These are phyloP conservation scores for Eupithecia insigniata DNA, from an alignment of 2,888 invertebrate genomes.

Conservation along the genomic window DNA sequence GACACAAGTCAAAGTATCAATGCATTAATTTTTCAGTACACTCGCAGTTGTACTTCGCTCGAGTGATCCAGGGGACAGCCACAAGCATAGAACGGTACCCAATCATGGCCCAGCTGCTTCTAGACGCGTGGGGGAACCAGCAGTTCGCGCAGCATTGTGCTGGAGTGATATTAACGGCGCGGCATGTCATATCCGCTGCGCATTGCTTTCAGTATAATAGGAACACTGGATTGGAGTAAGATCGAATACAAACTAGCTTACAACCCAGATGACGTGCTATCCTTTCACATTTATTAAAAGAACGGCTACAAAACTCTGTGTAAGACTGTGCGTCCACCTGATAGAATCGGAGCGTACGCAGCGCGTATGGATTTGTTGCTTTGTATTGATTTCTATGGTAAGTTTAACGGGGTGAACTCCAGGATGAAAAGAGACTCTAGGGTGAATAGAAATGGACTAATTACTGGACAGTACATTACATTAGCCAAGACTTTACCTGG, in stretches of 20 bases:
- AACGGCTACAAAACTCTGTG: no score
- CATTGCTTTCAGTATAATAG: conserved; percentile 74
- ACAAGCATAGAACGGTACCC: conserved; percentile 71
- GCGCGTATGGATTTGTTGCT: no score
- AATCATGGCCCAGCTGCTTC: conserved; percentile 68
- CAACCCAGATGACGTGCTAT: no score
- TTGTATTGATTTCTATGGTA: no score
- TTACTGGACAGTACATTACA: no score
- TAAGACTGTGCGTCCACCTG: no score
- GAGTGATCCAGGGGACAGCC: conserved; percentile 72
- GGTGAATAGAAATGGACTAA: no score
- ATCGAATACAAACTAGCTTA: not conserved
- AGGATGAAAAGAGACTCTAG: no score
- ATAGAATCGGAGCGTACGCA: no score
- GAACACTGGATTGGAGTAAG: conserved; percentile 72
- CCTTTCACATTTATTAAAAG: no score
- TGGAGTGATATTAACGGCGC: conserved; percentile 71
- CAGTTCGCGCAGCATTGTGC: conserved; percentile 74
- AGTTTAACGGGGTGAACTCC: no score
- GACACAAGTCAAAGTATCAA: not conserved
- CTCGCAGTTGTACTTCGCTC: conserved; percentile 48
- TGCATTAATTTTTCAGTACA: conserved; percentile 49
- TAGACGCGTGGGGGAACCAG: conserved; percentile 70
- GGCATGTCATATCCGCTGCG: conserved; percentile 73
- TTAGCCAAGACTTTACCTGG: no score